Evolutionary conservation across 2,797 vertebrate species (phyloP).

Genomic region (Toxotes lorentzi): DNA sequence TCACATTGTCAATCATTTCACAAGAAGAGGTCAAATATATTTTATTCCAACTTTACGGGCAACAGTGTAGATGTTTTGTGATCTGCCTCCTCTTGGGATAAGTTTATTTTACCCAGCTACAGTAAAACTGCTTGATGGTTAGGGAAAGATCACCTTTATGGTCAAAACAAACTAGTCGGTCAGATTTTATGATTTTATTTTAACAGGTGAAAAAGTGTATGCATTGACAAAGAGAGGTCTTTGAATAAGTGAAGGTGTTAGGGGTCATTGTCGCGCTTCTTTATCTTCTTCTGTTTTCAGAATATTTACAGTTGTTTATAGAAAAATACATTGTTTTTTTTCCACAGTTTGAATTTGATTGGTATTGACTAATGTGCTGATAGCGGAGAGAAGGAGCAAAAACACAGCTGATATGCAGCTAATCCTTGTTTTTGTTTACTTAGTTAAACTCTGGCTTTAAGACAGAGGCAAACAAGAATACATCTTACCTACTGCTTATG

Average conservation of each 20-base stretch:
- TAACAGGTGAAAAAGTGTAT: background rate
- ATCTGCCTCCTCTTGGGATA: background rate
- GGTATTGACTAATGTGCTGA: background rate
- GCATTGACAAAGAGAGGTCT: no score
- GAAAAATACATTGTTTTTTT: no score
- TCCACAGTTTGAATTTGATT: background rate
- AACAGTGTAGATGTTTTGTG: background rate
- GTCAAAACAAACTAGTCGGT: background rate
- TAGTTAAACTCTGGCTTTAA: constrained; percentile 31
- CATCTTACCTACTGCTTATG: constrained; percentile 29
- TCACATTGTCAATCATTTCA: no score
- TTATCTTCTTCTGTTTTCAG: background rate
- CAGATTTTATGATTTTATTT: background rate
- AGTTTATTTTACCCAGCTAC: background rate
- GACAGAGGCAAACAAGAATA: constrained; percentile 40
- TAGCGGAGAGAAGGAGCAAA: background rate
- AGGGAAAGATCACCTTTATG: constrained; percentile 6
- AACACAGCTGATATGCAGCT: constrained; percentile 8
- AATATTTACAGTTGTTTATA: background rate
- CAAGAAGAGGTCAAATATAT: no score
- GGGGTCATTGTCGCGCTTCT: background rate
- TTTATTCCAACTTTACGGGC: no score
- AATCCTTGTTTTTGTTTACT: constrained; percentile 21
- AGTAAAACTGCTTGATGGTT: background rate
- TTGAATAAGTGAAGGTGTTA: background rate